Percentiles rank a stretch among this genome's conserved stretches.
These are phyloP conservation scores for Lepilemur septentrionalis DNA, from an alignment of 2,797 vertebrate species.

Conservation along the genomic window DNA sequence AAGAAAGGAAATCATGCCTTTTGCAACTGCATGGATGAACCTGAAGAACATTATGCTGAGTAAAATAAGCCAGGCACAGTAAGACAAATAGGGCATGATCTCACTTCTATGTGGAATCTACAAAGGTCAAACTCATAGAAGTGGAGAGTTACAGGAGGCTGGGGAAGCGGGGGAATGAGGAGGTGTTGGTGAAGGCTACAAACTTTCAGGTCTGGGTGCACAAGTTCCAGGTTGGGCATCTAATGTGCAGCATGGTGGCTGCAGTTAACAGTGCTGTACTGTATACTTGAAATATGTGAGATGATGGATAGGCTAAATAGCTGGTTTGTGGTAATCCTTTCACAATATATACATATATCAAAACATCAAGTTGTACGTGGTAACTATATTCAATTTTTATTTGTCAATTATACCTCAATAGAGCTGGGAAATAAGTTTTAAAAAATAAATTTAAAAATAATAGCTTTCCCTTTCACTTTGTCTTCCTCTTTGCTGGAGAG, in stretches of 20 bases:
- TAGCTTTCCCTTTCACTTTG: neutral
- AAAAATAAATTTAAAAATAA: neutral
- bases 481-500: neutral
- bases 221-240: neutral
- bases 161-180: neutral
- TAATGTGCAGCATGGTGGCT: neutral
- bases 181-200: neutral
- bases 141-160: too few relatives aligned
- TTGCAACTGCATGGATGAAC: neutral
- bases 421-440: neutral
- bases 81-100: neutral
- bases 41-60: neutral
- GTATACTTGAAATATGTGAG: neutral
- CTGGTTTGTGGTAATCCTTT: neutral
- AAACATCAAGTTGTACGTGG: neutral
- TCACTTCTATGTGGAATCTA: neutral
- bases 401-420: neutral
- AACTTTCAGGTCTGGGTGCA: too few relatives aligned
- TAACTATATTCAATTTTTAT: neutral
- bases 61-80: neutral
- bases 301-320: neutral
- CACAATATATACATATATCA: neutral
- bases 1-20: neutral
- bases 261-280: neutral
- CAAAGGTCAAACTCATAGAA: neutral